Evolutionary conservation across 2,888 invertebrate species (phyloP), one percentile per base, ranked within the genome.

Genomic region (Rhingia campestris): DNA sequence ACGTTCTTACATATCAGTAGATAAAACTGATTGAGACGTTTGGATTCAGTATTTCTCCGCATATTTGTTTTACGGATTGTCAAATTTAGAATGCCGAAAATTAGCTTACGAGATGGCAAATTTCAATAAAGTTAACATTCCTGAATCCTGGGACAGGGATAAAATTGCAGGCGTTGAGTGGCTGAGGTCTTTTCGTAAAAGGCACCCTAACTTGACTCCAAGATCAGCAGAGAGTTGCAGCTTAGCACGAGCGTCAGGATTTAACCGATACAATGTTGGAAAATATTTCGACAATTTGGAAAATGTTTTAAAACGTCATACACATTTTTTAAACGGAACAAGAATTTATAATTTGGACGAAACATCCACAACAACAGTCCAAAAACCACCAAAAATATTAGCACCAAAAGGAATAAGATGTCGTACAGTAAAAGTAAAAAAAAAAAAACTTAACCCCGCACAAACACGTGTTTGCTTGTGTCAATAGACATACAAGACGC

Each of bases 381-480:
- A 45, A 45, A 43, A 59, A 43, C 43, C 43, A 32, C 59, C 32
- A 22, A 59, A 59, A 59, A 32, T 59, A 7, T 41, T 59, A 2
- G 43, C 59, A 22, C 59, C 43, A n/a, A 30, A 59, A 43, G 43
- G 43, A 4, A 32, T 59, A 59, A 22, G 22, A n/a, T n/a, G n/a
- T n/a, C n/a, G n/a, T n/a, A n/a, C n/a, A n/a, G n/a, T n/a, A n/a
- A n/a, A n/a, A n/a, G n/a, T n/a, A n/a, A n/a, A n/a, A n/a, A n/a
- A n/a, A n/a, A n/a, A n/a, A n/a, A n/a, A n/a, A n/a, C n/a, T n/a
- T n/a, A n/a, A n/a, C n/a, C n/a, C n/a, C n/a, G n/a, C n/a, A n/a
- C n/a, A n/a, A n/a, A n/a, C n/a, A n/a, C n/a, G n/a, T n/a, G n/a
- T n/a, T n/a, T n/a, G n/a, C n/a, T n/a, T n/a, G n/a, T n/a, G n/a